Evolutionary conservation across 2,797 vertebrate genomes (phyloP).

Genomic region (Lophotriccus pileatus): DNA sequence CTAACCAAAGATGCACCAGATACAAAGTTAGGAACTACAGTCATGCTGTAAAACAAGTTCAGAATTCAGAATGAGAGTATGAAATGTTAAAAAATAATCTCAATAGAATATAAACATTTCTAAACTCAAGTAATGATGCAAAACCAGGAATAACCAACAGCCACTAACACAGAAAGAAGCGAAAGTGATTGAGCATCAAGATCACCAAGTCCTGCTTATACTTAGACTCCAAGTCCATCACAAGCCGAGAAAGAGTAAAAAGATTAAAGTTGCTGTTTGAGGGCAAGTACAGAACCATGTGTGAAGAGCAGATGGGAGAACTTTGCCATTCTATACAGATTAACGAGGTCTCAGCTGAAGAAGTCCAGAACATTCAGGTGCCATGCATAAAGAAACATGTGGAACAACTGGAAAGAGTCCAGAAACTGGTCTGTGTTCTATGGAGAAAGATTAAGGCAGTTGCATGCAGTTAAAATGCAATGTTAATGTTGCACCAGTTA

Average conservation of each 20-base stretch:
- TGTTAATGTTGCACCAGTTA: neutral
- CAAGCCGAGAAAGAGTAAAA: neutral
- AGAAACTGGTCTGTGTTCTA: neutral
- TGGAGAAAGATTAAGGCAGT: neutral
- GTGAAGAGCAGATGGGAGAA: neutral
- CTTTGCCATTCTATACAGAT: neutral
- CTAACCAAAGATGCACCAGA: neutral
- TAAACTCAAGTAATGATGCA: neutral
- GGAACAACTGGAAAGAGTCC: neutral
- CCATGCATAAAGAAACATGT: neutral
- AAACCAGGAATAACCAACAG: neutral
- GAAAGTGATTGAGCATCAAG: neutral
- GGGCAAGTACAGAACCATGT: neutral
- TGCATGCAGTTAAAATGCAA: neutral
- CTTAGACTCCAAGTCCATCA: too few species aligned
- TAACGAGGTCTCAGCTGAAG: neutral
- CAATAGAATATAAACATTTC: neutral
- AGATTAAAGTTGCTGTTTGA: neutral
- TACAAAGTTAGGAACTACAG: neutral
- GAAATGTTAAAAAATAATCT: neutral
- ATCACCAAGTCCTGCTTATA: neutral
- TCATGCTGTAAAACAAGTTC: neutral
- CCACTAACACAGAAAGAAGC: neutral
- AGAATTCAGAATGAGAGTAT: neutral
- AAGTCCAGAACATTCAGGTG: neutral